These are phyloP conservation scores for silkworm (Bombyx mori) DNA, from an alignment of 1,140 invertebrate genomes.

Conservation along the genomic window ASM3026992v2 NC_085110.1:11404501-11405000, in stretches of 20 bases:
- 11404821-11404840: neutral
- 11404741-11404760: constrained; percentile 90
- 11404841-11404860: neutral
- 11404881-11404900: too few relatives aligned
- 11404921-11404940: too few relatives aligned
- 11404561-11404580: neutral
- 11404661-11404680: constrained; percentile 91
- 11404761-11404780: constrained; percentile 91
- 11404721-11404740: constrained; percentile 88
- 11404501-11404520: constrained; percentile 76
- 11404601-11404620: constrained; percentile 80
- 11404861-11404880: too few relatives aligned
- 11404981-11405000: too few relatives aligned
- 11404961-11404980: too few relatives aligned
- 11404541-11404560: neutral
- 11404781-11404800: too few relatives aligned
- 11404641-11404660: constrained; percentile 93
- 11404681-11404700: constrained; percentile 89
- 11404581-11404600: constrained; percentile 77
- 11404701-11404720: constrained; percentile 90
- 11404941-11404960: too few relatives aligned
- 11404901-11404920: too few relatives aligned
- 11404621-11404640: constrained; percentile 89
- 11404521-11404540: neutral
- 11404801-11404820: neutral